Evolutionary conservation across 2,113 vertebrate species (phyloP), one percentile per base, ranked within the genome.

Genomic region (Hippocampus abdominalis): DNA sequence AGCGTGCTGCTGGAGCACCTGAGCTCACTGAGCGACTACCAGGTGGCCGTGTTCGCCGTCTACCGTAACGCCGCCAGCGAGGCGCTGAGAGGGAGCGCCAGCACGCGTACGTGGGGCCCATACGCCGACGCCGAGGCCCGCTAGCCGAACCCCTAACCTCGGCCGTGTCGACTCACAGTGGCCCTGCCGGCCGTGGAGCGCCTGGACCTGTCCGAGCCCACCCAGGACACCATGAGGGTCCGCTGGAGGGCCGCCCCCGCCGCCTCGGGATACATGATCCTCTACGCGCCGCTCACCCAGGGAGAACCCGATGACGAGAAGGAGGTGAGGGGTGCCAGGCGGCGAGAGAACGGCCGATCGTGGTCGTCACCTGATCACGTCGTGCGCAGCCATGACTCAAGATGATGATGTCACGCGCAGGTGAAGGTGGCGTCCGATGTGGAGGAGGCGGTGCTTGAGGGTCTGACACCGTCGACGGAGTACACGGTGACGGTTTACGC

Each of bases 401-500:
- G 64, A 18, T 51, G 9, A 51, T 29, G 23, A 18, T 11, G 23
- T 32, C 16, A 1, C 62, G 9, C 39, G 46, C 85, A 98, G 97
- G 92, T 99, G 90, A 99, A 98, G 87, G 94, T 98, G 64, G 90
- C 84, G 6, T 92, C 91, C 21, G 84, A 91, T 1, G 91, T 94
- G 66, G 95, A 93, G 3, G 93, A 96, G 78, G 90, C 98, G 68
- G 93, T 94, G 68, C 84, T 99, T 64, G 93, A 94, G 44, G 93
- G 89, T 4, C 39, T 99, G 27, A 90, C 89, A 46, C 95, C 97
- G 48, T 93, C 90, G 54, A 99, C 96, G 0, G 97, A 99, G 80
- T 99, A 99, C 82, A 98, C 95, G 0, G 94, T 99, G 39, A 98
- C 97, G 0, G 94, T 99, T 21, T 99, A 98, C 40, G 95, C 95